Evolutionary conservation across 2,113 vertebrate genomes (phyloP).

Genomic region (Heliornis fulica): DNA sequence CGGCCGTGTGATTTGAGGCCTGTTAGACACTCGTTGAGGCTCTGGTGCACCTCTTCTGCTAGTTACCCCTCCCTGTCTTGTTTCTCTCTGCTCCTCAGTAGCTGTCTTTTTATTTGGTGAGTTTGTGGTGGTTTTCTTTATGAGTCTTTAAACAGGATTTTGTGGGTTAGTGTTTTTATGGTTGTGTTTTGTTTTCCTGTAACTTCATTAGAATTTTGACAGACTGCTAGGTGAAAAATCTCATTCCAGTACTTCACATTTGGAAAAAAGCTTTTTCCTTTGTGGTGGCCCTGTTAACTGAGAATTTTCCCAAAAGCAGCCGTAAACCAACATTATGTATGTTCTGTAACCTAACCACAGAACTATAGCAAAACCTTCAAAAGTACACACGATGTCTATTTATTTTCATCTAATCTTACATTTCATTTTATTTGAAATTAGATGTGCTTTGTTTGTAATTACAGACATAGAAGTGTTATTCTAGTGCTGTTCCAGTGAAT

Average conservation of each 20-base stretch:
- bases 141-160: neutral
- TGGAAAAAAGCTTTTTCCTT: neutral
- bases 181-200: neutral
- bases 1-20: neutral
- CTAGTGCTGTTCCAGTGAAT: neutral
- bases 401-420: neutral
- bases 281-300: neutral
- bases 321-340: neutral
- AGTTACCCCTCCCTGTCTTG: neutral
- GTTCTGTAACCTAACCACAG: neutral
- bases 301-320: neutral
- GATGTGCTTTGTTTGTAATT: neutral
- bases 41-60: neutral
- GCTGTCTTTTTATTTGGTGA: neutral
- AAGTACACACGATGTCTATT: neutral
- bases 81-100: neutral
- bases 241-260: neutral
- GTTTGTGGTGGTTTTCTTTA: neutral
- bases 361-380: neutral
- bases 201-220: neutral
- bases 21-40: neutral
- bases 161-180: neutral
- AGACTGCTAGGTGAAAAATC: neutral
- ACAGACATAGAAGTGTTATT: neutral
- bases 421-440: neutral